Evolutionary conservation across 2,797 vertebrate genomes (phyloP), one percentile per base, ranked within the genome.

Genomic region (Macropus fuliginosus): DNA sequence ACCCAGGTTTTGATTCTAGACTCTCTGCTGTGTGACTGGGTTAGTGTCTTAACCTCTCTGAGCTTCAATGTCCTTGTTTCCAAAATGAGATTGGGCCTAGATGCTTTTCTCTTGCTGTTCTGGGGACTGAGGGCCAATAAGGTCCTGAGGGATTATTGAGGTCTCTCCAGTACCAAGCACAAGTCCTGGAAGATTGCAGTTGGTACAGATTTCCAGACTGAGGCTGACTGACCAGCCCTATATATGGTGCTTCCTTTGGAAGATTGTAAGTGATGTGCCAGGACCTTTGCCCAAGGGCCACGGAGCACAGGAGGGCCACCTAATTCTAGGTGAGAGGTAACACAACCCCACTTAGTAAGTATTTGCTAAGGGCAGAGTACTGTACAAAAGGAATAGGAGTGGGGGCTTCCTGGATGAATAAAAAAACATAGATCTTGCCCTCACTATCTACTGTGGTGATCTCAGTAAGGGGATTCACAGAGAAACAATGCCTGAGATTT

Each of bases 21-120:
- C 34, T 66, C 74, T 81, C 40, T 24, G 74, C 40, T 46, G 40
- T 46, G 40, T 46, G 9, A 46, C 40, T 27, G 74, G 74, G 74
- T 40, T 27, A 81, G 21, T 81, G 40, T 46, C 13, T 89, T 94
- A 92, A 89, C 46, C 11, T 66, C 31, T 91, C 27, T 91, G 56
- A 56, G 91, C 50, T 55, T 96, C 91, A 92, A 24, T 74, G 94
- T 91, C 93, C 46, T 81, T 94, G 14, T 52, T 94, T 81, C 24
- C 93, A 93, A 92, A 96, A 93, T 87, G 40, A 12, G 95, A 74
- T 74, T 24, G 40, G 21, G 74, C 46, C 74, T 6, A 46, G 74
- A 81, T 81, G 74, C 74, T 81, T 46, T 46, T 81, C 4, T 1
- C 31, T 13, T 62, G 31, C 12, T 59, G 11, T 59, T 59, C n/a